phyloP scores from a whole-genome alignment of 2,113 vertebrate genomes.

The human region DNA sequence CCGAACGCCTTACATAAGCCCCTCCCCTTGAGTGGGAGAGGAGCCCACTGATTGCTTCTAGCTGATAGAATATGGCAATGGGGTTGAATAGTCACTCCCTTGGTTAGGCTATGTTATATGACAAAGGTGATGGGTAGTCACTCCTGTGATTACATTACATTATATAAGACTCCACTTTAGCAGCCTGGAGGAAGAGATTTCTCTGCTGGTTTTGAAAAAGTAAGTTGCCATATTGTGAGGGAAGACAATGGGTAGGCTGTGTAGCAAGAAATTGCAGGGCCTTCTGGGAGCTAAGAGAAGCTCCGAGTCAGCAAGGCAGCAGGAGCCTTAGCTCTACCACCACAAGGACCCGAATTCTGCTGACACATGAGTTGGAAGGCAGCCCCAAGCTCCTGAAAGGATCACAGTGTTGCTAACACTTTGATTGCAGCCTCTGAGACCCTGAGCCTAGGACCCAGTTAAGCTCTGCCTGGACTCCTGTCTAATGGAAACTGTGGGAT shows the following conservation, averaged over 20 bases:
- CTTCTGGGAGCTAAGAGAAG: not conserved
- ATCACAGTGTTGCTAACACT: not conserved
- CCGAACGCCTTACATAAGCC: not conserved
- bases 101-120: not conserved
- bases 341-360: not conserved
- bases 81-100: not conserved
- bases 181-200: not conserved
- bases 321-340: not conserved
- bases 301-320: not conserved
- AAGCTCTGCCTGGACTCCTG: not conserved
- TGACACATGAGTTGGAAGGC: not conserved
- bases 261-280: not conserved
- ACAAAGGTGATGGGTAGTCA: not conserved
- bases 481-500: not conserved
- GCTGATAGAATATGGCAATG: not conserved
- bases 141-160: not conserved
- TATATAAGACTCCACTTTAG: not conserved
- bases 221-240: not conserved
- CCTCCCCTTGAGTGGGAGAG: not conserved
- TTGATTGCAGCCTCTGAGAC: not conserved
- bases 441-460: not conserved
- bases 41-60: not conserved
- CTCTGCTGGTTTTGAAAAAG: not conserved
- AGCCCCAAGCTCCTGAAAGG: not conserved
- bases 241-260: not conserved